These are phyloP conservation scores for Lysandra coridon DNA, from an alignment of 2,888 invertebrate species.

Conservation along the genomic window DNA sequence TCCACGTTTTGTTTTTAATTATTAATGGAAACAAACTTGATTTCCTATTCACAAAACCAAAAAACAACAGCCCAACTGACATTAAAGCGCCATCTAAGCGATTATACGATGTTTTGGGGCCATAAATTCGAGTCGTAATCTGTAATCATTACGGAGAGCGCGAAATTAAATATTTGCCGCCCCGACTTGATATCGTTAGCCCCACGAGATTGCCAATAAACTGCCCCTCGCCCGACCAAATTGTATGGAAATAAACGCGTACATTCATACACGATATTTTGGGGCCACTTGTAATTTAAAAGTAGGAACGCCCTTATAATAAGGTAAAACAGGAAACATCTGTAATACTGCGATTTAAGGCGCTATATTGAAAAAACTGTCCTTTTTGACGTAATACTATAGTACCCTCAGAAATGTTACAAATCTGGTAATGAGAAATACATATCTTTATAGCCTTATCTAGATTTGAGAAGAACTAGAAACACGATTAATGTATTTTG, in stretches of 20 bases:
- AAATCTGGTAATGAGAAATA: too few relatives aligned
- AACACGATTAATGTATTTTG: too few relatives aligned
- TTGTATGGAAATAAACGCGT: slow-evolving; percentile 16
- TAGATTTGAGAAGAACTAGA: too few relatives aligned
- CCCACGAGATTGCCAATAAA: slow-evolving; percentile 74
- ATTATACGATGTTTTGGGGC: background rate
- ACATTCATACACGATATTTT: slow-evolving; percentile 2
- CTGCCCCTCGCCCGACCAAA: slow-evolving; percentile 39
- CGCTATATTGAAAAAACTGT: too few relatives aligned
- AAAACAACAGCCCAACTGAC: background rate
- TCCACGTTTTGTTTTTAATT: too few relatives aligned
- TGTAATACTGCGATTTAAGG: too few relatives aligned
- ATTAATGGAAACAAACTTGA: too few relatives aligned
- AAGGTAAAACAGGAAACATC: background rate
- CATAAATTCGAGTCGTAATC: slow-evolving; percentile 29
- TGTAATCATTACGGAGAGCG: slow-evolving; percentile 39
- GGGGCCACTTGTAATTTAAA: background rate
- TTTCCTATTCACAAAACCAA: too few relatives aligned
- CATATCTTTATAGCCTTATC: too few relatives aligned
- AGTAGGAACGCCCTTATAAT: background rate
- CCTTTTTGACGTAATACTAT: too few relatives aligned
- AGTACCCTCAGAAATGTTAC: too few relatives aligned
- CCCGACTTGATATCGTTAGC: slow-evolving; percentile 75
- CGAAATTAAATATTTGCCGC: slow-evolving; percentile 71
- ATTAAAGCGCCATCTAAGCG: slow-evolving; percentile 5